phyloP scores from a whole-genome alignment of 2,888 invertebrate genomes.

The Agrotis segetum region DNA sequence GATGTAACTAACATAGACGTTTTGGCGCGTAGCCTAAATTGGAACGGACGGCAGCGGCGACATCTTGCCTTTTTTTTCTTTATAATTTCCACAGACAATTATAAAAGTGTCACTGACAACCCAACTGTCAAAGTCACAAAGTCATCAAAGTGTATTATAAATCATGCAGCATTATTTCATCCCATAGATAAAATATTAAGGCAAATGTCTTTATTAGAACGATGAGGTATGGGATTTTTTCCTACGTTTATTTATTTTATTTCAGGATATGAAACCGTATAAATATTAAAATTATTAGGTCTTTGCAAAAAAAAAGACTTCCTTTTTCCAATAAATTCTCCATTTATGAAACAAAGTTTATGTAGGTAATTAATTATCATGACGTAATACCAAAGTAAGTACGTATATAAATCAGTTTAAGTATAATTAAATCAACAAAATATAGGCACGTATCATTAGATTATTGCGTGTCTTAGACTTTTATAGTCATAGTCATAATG shows the following conservation, averaged over 20 bases:
- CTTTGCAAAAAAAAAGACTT: too few relatives aligned
- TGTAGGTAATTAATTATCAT: not conserved
- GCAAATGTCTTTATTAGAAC: not conserved
- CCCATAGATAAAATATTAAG: not conserved
- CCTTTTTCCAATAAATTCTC: too few relatives aligned
- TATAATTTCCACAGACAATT: too few relatives aligned
- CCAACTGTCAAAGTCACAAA: too few relatives aligned
- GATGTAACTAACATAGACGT: not conserved
- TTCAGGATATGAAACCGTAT: too few relatives aligned
- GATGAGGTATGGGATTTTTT: not conserved
- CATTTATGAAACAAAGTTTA: too few relatives aligned
- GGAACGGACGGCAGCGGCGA: not conserved
- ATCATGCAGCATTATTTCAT: not conserved
- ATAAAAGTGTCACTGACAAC: too few relatives aligned
- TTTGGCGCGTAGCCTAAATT: not conserved
- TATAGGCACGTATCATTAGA: constrained; percentile 26
- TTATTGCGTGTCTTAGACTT: constrained; percentile 20
- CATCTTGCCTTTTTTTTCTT: not conserved
- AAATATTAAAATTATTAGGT: too few relatives aligned
- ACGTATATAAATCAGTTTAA: too few relatives aligned
- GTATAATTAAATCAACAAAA: constrained; percentile 9
- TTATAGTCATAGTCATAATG: constrained; percentile 19
- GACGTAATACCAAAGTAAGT: not conserved
- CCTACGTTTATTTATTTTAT: not conserved
- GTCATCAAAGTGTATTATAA: not conserved